Base-by-base conservation (phyloP, 2,113 vertebrate species). In the Alectura lathami region DNA sequence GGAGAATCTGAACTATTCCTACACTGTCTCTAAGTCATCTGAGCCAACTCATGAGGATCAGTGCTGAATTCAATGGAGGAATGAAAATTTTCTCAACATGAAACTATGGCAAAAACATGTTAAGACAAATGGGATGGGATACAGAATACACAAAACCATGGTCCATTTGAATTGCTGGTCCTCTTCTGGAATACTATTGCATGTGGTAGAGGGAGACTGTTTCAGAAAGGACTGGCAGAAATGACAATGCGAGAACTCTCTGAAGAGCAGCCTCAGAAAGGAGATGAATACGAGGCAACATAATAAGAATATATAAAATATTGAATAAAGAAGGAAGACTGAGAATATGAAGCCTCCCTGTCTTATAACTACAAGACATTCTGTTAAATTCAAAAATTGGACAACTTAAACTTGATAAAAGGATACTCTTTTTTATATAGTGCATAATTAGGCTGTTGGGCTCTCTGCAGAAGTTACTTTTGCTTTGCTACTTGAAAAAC, bases 271-370 rank as follows among this genome's bases (percentile, higher is more conserved):
- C 83, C 78, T 89, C 64, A 83, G 75, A 89, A 91, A 80, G 43
- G 57, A 82, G 78, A 80, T 20, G 34, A 92, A 13, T 82, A 83
- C 88, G 68, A 89, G 29, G 22, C 94, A 54, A 43, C 43, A 29
- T 77, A 91, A 53, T 63, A 94, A 89, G 72, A 80, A 57, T 66
- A 77, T 77, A 91, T 91, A 77, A 94, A 95, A 95, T 93, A 95
- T 48, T 95, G 87, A 91, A 95, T 87, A 94, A 94, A 95, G 84
- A 77, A 80, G 34, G 38, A 83, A 72, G 72, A 67, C 53, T 62
- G 50, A 74, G 85, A 96, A 88, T 47, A 62, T 13, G 82, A 92
- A 27, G 50, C 20, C 30, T 93, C 78, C 51, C 75, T 60, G 34
- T 88, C 79, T 88, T 82, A 2, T 56, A 91, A 76, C n/a, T 62